Base-by-base conservation (phyloP, 1,140 invertebrate genomes). In the Cydia splendana region DNA sequence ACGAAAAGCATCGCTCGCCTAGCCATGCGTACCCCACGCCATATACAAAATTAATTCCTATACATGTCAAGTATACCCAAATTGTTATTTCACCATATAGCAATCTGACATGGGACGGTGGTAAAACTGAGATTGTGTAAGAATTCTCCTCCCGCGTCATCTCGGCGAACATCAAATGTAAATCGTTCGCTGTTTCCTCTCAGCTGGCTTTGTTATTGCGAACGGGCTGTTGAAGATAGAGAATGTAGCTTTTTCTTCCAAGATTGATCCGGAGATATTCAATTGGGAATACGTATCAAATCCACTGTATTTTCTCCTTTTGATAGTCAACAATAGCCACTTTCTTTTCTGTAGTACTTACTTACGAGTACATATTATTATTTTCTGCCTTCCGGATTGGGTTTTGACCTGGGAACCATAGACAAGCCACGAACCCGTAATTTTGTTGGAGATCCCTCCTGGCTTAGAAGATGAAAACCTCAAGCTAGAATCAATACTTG, bases 121-220 rank as follows among this genome's bases (percentile, higher is more conserved):
- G 42, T 20, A 71, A 71, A 71, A 71, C 45, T 71, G 5, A 71
- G 34, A 71, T 20, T 71, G 67, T 71, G 38, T 38, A 42, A 24
- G 34, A 71, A 71, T 38, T 34, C 34, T 24, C 2, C 34, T 18
- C 67, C 24, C n/a, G 67, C 38, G 67, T 71, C 67, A 71, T 71
- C 38, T 42, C 67, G 18, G 67, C 15, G 34, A 71, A 71, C 67
- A 71, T 71, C 34, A 71, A 71, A 71, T 71, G 67, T 42, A 71
- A 71, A 71, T 71, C 67, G 67, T 12, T 71, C 67, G 34, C 38
- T 71, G 38, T 71, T 71, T 38, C 67, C 67, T 38, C 34, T 18
- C 30, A 34, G 30, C 20, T 18, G 67, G 34, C 67, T 71, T 71
- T 42, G 67, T 42, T 71, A 71, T 71, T 71, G 38, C 38, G 67